phyloP scores from a whole-genome alignment of 1,140 invertebrate genomes.

The Drosophila trapezifrons region DNA sequence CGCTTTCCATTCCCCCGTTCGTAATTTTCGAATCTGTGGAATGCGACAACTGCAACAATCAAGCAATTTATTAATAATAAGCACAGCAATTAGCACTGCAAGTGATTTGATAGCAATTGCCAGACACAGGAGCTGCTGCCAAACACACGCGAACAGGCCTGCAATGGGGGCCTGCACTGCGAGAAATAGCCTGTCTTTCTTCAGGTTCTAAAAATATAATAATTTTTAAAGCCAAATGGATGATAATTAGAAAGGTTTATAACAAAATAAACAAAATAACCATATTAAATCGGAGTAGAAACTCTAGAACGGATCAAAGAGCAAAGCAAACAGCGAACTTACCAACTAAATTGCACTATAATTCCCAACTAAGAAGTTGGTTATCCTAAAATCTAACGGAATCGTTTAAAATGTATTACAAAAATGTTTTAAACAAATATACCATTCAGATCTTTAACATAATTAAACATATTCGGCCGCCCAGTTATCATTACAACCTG shows the following conservation, averaged over 20 bases:
- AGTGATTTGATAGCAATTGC: slow-evolving; percentile 51
- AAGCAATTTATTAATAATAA: slow-evolving; percentile 62
- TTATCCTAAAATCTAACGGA: background rate
- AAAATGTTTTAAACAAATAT: too few species aligned
- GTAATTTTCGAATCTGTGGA: slow-evolving; percentile 22
- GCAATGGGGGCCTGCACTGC: background rate
- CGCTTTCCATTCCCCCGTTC: background rate
- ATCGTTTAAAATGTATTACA: background rate
- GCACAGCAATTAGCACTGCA: slow-evolving; percentile 54
- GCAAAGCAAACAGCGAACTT: too few species aligned
- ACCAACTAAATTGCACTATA: background rate
- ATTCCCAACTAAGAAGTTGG: too few species aligned
- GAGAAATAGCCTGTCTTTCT: background rate
- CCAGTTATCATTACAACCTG: too few species aligned
- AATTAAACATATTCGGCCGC: too few species aligned
- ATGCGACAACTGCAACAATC: slow-evolving; percentile 44
- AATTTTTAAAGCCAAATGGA: background rate
- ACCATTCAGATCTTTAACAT: too few species aligned
- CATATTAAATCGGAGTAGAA: too few species aligned
- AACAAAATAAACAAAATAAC: background rate
- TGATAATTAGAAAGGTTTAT: background rate
- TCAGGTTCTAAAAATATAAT: too few species aligned
- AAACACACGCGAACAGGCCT: slow-evolving; percentile 3
- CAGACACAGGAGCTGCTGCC: slow-evolving; percentile 3
- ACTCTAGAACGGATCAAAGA: background rate